Evolutionary conservation across 2,797 vertebrate genomes (phyloP), one percentile per base, ranked within the genome.

Genomic region (Gymnothorax reevesii): DNA sequence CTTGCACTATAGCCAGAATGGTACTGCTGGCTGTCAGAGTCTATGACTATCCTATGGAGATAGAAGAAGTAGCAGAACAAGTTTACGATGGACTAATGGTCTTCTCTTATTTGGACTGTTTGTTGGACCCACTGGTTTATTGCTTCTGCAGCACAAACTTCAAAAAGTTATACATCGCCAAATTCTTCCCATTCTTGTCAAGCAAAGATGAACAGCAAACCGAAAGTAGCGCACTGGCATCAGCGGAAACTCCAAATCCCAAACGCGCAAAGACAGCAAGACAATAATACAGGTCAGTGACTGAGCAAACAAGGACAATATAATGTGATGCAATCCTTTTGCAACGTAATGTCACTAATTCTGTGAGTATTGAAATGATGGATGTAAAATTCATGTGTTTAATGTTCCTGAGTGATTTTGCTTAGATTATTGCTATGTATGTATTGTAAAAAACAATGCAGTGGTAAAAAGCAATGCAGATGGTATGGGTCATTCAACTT

Each of bases 131-230:
- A 0, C 90, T 96, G 0, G 80, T 96, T 85, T 96, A 96, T 92
- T 96, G 96, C 90, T 94, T 96, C 90, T 94, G 94, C 69, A 96
- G 94, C 91, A 95, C 94, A 77, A 95, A 95, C 90, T 96, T 96
- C 54, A 96, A 96, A 87, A 82, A 82, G 0, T 55, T 96, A 5
- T 96, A 96, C 33, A 52, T 95, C 33, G 75, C 89, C 20, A 94
- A 25, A 4, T 95, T 94, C 84, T 94, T 95, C 64, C 94, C 94
- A 0, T 95, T 87, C 86, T 83, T 95, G 2, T 0, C 82, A 52
- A 91, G 90, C 42, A 54, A 49, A 0, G 1, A 0, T 0, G 33
- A 4, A 0, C 1, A 59, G 2, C 20, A 27, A 0, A 0, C 54
- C 0, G 55, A 57, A 3, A 89, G 92, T 0, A 93, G 84, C 89